Evolutionary conservation across 2,888 invertebrate species (phyloP).

Genomic region (Hemaris fuciformis): DNA sequence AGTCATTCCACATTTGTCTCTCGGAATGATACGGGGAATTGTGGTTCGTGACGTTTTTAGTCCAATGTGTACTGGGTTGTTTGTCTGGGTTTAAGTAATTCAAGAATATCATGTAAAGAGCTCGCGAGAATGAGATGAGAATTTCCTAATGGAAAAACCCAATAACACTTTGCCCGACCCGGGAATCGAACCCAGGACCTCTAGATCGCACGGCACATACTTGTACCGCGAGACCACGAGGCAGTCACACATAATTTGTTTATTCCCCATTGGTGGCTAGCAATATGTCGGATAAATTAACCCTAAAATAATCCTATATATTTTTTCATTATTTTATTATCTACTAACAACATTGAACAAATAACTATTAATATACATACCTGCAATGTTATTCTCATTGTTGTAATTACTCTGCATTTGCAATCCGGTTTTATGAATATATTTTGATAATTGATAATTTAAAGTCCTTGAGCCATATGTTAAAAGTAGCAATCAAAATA

Average conservation of each 20-base stretch:
- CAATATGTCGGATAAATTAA: no score
- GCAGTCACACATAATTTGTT: no score
- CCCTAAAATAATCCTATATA: not conserved
- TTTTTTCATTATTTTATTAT: no score
- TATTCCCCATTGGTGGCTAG: no score
- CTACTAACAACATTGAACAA: not conserved
- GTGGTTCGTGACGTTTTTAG: not conserved
- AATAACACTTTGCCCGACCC: no score
- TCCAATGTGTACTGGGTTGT: not conserved
- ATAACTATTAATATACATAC: not conserved
- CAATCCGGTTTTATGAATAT: constrained; percentile 1
- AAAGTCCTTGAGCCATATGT: not conserved
- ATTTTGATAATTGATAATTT: not conserved
- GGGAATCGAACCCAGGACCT: no score
- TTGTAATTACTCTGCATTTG: not conserved
- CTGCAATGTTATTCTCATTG: not conserved
- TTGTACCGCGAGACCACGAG: no score
- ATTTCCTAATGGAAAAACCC: no score
- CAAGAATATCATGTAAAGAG: no score
- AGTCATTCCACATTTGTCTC: constrained; percentile 1
- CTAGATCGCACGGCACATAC: no score
- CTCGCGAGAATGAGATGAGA: no score
- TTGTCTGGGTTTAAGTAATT: not conserved
- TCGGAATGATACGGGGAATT: not conserved
- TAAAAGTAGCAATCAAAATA: not conserved